These are phyloP conservation scores for Diuraphis noxia DNA, from an alignment of 1,140 invertebrate genomes.

Conservation along the genomic window DNA sequence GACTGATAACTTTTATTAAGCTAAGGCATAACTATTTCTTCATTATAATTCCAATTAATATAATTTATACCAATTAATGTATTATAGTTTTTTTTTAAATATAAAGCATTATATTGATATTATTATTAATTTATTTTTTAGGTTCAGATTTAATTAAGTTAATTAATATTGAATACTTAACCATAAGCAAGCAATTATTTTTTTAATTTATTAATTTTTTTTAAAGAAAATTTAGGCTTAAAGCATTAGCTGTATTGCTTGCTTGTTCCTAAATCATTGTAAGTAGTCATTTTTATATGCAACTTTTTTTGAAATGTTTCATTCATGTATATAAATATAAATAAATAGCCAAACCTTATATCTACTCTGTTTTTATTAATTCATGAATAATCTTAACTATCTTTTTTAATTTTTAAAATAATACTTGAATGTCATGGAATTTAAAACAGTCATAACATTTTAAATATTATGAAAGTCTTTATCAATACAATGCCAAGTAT, in stretches of 20 bases:
- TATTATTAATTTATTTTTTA: slow-evolving; percentile 36
- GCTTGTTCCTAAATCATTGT: slow-evolving; percentile 45
- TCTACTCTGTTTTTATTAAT: not conserved
- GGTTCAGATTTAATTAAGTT: slow-evolving; percentile 14
- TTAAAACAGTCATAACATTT: not conserved
- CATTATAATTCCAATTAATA: slow-evolving; percentile 26
- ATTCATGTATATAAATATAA: slow-evolving; percentile 36
- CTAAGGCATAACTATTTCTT: slow-evolving; percentile 27
- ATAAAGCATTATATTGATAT: slow-evolving; percentile 39
- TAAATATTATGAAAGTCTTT: not conserved
- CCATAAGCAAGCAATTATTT: slow-evolving; percentile 37
- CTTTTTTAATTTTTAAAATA: not conserved
- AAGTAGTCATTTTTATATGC: slow-evolving; percentile 35
- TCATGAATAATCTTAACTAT: not conserved
- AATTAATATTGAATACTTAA: slow-evolving; percentile 2
- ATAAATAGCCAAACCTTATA: slow-evolving; percentile 15
- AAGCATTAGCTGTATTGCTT: slow-evolving; percentile 41
- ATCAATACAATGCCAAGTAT: too few relatives aligned
- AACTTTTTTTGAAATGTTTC: slow-evolving; percentile 16
- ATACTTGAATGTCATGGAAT: not conserved
- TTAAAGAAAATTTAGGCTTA: slow-evolving; percentile 25
- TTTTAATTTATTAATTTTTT: slow-evolving; percentile 27
- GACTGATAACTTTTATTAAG: slow-evolving; percentile 60
- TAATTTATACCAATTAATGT: slow-evolving; percentile 18
- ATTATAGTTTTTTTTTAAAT: slow-evolving; percentile 46